These are phyloP conservation scores for Fregetta grallaria DNA, from an alignment of 2,113 vertebrate species.

Conservation along the genomic window DNA sequence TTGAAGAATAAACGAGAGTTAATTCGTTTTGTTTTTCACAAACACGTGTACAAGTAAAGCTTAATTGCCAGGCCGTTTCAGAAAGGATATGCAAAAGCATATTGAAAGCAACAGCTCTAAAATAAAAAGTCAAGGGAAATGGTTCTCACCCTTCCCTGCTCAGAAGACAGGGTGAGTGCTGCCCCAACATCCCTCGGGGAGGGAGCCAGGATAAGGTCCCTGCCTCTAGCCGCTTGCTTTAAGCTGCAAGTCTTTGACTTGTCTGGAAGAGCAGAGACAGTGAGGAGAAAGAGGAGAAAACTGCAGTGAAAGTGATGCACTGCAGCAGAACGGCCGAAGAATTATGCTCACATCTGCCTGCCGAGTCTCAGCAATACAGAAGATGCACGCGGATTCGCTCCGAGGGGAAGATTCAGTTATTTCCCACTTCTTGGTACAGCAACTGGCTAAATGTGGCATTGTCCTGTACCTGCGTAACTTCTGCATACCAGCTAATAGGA, in stretches of 20 bases:
- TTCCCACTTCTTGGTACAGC: background rate
- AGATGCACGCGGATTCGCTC: background rate
- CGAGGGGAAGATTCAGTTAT: background rate
- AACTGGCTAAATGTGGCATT: background rate
- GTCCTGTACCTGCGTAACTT: background rate
- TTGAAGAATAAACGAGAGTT: background rate
- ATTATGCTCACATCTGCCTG: background rate
- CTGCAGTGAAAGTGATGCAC: background rate
- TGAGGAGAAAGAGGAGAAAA: background rate
- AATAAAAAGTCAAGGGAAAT: background rate
- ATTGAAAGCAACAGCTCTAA: background rate
- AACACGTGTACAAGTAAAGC: background rate
- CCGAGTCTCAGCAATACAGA: fast-evolving
- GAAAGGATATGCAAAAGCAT: background rate
- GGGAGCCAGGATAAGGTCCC: background rate
- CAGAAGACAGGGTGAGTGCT: background rate
- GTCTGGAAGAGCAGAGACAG: background rate
- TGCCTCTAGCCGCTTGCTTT: background rate
- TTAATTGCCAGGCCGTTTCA: background rate
- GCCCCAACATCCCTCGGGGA: background rate
- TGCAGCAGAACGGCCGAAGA: background rate
- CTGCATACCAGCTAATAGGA: background rate
- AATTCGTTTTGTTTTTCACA: background rate
- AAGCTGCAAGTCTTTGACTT: background rate
- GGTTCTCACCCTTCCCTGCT: background rate